Conservation (phyloP, 1,140 invertebrate species). For the Drosophila carrolli region DNA sequence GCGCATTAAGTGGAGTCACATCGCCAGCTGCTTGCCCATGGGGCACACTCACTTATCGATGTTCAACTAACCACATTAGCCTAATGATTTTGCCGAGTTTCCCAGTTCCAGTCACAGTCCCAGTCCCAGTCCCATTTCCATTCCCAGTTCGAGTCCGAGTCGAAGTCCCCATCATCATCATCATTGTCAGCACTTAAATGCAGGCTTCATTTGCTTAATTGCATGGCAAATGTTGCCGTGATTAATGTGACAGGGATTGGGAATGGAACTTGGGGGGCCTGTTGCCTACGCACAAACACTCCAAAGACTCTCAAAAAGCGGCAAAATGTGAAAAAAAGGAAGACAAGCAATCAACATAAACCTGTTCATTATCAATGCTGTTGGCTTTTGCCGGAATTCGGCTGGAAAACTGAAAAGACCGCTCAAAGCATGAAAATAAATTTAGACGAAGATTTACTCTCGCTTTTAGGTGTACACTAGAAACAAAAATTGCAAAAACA, state of each 20-base stretch:
- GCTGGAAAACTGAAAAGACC: conserved; percentile 24
- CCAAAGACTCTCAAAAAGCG: conserved; percentile 14
- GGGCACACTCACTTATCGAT: conserved; percentile 72
- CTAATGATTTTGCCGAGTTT: conserved; percentile 75
- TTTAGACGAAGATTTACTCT: conserved; percentile 24
- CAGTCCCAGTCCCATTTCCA: conserved; percentile 20
- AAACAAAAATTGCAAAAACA: neutral
- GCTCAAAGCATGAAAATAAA: conserved; percentile 7
- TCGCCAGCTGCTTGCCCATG: conserved; percentile 37
- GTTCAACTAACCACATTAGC: conserved; percentile 72
- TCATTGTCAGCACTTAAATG: conserved; percentile 77
- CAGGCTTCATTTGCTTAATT: conserved; percentile 82
- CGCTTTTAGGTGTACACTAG: conserved; percentile 6
- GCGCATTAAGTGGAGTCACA: conserved; percentile 57
- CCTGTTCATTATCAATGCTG: conserved; percentile 51
- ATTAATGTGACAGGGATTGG: conserved; percentile 75
- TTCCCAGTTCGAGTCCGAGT: conserved; percentile 24
- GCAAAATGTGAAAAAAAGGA: conserved; percentile 18
- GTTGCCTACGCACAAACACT: conserved; percentile 32
- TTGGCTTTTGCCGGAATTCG: conserved; percentile 32
- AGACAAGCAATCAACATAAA: conserved; percentile 42
- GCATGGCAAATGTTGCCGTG: conserved; percentile 76
- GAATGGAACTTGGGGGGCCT: conserved; percentile 38
- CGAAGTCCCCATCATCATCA: conserved; percentile 49
- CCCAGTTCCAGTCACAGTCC: conserved; percentile 13